These are phyloP conservation scores for Chrysopilus asiliformis DNA, from an alignment of 2,888 invertebrate species.

Conservation along the genomic window DNA sequence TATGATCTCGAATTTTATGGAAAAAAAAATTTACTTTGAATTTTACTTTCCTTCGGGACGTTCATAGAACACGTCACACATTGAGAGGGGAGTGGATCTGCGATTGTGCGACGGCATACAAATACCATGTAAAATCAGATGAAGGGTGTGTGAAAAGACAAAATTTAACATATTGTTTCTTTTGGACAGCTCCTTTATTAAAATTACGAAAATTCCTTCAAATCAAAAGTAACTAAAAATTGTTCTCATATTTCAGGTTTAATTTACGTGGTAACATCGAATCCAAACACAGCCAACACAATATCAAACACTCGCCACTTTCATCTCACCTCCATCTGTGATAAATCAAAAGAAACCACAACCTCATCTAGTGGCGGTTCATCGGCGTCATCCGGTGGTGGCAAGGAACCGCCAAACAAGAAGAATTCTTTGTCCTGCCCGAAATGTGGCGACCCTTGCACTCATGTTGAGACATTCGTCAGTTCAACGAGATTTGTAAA, in stretches of 20 bases:
- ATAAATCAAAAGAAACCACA: conserved; percentile 17
- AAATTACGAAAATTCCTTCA: too few species aligned
- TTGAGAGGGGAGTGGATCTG: too few species aligned
- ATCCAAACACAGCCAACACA: conserved; percentile 6
- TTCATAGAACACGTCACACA: too few species aligned
- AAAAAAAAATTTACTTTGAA: too few species aligned
- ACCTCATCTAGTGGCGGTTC: conserved; percentile 4
- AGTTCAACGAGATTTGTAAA: conserved; percentile 94
- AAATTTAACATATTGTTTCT: too few species aligned
- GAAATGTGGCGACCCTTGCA: conserved; percentile 94
- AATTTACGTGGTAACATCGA: conserved; percentile 12
- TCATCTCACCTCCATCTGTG: conserved; percentile 17
- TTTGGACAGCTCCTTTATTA: too few species aligned
- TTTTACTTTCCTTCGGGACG: too few species aligned
- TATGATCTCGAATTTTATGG: too few species aligned
- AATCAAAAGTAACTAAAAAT: too few species aligned
- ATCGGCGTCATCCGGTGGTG: conserved; percentile 28
- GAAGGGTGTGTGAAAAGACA: too few species aligned
- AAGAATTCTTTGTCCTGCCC: conserved; percentile 79
- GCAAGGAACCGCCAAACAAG: conserved; percentile 42
- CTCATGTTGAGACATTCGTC: conserved; percentile 93
- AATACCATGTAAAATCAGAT: too few species aligned
- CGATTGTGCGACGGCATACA: too few species aligned
- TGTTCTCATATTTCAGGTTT: conserved; percentile 10
- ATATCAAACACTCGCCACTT: conserved; percentile 12